These are phyloP conservation scores for Labia minor DNA, from an alignment of 2,888 invertebrate genomes.

Conservation along the genomic window DNA sequence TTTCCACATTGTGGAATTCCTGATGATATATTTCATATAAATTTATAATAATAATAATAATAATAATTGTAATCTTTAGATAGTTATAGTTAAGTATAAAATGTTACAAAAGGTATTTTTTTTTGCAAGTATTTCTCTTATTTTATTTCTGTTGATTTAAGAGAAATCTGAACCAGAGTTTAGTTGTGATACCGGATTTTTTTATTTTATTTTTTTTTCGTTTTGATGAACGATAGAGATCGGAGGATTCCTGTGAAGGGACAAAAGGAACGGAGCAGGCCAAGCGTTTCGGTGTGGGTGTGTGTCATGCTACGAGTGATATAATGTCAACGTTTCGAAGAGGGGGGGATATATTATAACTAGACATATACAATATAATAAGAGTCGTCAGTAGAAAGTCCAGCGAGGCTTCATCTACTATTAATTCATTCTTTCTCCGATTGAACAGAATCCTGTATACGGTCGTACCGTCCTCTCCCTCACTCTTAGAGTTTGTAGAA, in stretches of 20 bases:
- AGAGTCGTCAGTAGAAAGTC: not conserved
- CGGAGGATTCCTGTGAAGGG: not conserved
- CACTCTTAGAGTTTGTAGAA: too few relatives aligned
- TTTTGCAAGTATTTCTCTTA: too few relatives aligned
- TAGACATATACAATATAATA: too few relatives aligned
- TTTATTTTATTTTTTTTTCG: not conserved
- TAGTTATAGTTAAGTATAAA: too few relatives aligned
- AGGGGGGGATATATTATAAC: not conserved
- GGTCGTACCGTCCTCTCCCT: not conserved
- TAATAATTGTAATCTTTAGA: too few relatives aligned
- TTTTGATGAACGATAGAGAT: not conserved
- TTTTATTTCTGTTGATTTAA: not conserved
- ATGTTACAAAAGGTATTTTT: too few relatives aligned
- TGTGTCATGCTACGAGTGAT: not conserved
- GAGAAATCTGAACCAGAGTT: not conserved
- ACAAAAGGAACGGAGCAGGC: not conserved
- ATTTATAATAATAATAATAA: too few relatives aligned
- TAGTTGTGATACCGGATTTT: not conserved
- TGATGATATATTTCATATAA: too few relatives aligned
- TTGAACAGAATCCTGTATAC: slow-evolving; percentile 5
- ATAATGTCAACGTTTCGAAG: not conserved
- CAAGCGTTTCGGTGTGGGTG: not conserved
- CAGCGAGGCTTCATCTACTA: not conserved
- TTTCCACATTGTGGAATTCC: too few relatives aligned
- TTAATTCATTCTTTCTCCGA: not conserved